Evolutionary conservation across 2,797 vertebrate species (phyloP).

Genomic region (Molossus alvarezi): DNA sequence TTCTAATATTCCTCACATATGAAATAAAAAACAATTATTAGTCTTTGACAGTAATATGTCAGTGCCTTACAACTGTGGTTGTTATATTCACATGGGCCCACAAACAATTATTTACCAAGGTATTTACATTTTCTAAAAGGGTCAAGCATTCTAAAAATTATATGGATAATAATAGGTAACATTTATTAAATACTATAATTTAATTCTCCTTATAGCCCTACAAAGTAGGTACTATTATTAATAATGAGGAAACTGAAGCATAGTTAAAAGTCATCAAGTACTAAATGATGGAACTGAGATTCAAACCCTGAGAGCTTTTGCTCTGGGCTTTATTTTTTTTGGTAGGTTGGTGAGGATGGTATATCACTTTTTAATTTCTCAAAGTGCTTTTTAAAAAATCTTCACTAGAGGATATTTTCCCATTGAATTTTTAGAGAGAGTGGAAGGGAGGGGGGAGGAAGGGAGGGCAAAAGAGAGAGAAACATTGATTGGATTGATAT

Average conservation of each 20-base stretch:
- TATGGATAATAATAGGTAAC: slow-evolving; percentile 9
- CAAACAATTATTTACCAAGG: neutral
- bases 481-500: no score
- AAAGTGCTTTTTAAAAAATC: neutral
- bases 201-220: neutral
- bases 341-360: rapidly evolving
- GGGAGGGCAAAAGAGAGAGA: no score
- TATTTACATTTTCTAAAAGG: slow-evolving; percentile 50
- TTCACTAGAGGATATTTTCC: no score
- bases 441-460: no score
- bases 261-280: neutral
- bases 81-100: neutral
- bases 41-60: neutral
- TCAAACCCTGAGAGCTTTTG: neutral
- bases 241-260: slow-evolving; percentile 43
- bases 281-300: neutral
- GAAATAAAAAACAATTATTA: slow-evolving; percentile 12
- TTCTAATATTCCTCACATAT: slow-evolving; percentile 22
- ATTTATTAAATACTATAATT: slow-evolving; percentile 34
- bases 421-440: no score
- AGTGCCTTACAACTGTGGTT: neutral
- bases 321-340: neutral
- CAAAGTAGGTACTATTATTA: neutral
- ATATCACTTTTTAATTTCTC: slow-evolving; percentile 35
- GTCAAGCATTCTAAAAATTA: slow-evolving; percentile 8